These are phyloP conservation scores for Thamnophis sirtalis DNA, from an alignment of 2,113 vertebrate species.

Conservation along the genomic window DNA sequence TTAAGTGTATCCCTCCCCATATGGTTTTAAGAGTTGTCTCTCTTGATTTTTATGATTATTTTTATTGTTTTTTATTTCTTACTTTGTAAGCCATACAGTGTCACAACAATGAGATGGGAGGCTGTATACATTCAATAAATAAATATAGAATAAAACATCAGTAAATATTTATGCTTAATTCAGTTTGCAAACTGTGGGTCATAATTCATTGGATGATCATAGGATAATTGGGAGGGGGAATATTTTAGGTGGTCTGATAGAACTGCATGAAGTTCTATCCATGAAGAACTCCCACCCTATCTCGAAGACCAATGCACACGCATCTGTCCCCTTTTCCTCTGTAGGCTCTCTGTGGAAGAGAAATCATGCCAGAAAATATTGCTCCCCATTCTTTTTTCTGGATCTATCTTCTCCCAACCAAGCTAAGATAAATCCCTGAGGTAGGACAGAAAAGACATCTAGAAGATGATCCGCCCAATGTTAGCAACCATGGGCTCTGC, in stretches of 20 bases:
- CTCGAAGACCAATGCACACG: neutral
- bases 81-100: neutral
- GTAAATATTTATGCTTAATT: neutral
- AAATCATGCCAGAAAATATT: neutral
- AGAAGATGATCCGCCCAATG: neutral
- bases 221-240: neutral
- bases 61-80: neutral
- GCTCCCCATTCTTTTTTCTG: neutral
- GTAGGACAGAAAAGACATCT: neutral
- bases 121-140: neutral
- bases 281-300: neutral
- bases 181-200: neutral
- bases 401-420: neutral
- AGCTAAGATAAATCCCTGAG: neutral
- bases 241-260: neutral
- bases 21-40: neutral
- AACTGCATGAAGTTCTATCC: neutral
- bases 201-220: neutral
- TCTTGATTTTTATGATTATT: neutral
- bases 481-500: neutral
- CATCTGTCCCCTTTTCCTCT: neutral
- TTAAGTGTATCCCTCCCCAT: neutral
- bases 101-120: neutral
- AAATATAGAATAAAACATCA: neutral
- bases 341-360: neutral